A percentile compares a stretch with the other conserved stretches of the same genome.
Evolutionary conservation across 2,113 vertebrate genomes (phyloP).

Genomic region (Manacus vitellinus): DNA sequence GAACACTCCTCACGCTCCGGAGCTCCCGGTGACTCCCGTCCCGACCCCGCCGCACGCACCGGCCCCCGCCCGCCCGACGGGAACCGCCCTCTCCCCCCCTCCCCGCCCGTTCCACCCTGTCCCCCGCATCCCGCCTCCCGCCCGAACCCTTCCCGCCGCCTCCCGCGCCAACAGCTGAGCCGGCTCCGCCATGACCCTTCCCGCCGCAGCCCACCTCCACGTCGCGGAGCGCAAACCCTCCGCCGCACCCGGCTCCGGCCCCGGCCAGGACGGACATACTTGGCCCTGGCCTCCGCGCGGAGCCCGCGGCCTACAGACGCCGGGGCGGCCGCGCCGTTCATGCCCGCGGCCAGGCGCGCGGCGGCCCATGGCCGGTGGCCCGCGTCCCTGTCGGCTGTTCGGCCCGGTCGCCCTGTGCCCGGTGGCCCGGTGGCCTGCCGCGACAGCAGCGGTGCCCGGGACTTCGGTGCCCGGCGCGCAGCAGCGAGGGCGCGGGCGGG

Average conservation of each 20-base stretch:
- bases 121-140: too few species aligned
- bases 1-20: fast-evolving
- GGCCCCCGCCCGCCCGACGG: not conserved
- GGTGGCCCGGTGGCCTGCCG: not conserved
- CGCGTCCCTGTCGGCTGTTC: too few species aligned
- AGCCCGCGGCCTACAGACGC: not conserved
- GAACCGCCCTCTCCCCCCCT: too few species aligned
- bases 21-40: fast-evolving
- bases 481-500: not conserved
- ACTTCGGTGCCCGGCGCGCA: not conserved
- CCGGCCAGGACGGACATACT: not conserved
- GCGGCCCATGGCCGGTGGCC: not conserved
- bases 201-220: too few species aligned
- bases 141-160: too few species aligned
- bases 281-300: conserved; percentile 51
- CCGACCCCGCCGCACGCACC: not conserved
- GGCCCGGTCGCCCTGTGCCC: not conserved
- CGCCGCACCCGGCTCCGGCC: not conserved
- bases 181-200: not conserved
- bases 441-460: not conserved
- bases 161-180: not conserved
- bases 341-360: not conserved
- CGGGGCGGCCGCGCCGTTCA: conserved; percentile 58
- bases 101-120: not conserved
- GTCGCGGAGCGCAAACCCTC: too few species aligned